phyloP scores from a whole-genome alignment of 1,140 invertebrate genomes.

The Drosophila insularis region DNA sequence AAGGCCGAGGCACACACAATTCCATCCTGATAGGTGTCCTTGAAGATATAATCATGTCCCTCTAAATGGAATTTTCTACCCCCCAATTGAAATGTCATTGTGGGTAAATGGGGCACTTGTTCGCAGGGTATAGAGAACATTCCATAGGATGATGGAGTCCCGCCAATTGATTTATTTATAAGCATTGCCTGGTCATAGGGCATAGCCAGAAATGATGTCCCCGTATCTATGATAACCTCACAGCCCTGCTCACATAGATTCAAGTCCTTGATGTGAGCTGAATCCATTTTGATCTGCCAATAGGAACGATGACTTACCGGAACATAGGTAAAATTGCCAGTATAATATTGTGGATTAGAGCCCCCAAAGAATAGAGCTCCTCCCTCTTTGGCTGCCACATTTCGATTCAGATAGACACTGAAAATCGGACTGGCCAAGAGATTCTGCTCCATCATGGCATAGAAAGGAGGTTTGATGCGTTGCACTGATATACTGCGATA shows the following conservation, averaged over 20 bases:
- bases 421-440: slow-evolving; percentile 91
- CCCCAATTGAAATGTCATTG: slow-evolving; percentile 58
- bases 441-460: slow-evolving; percentile 95
- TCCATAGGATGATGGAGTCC: slow-evolving; percentile 52
- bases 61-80: slow-evolving; percentile 52
- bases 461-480: slow-evolving; percentile 94
- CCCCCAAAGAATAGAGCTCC: slow-evolving; percentile 76
- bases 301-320: slow-evolving; percentile 64
- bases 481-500: slow-evolving; percentile 95
- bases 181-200: slow-evolving; percentile 82
- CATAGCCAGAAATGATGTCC: slow-evolving; percentile 89
- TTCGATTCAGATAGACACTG: slow-evolving; percentile 92
- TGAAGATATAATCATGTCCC: slow-evolving; percentile 63
- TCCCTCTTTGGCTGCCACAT: slow-evolving; percentile 84
- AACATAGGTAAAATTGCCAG: slow-evolving; percentile 74
- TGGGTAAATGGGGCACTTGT: slow-evolving; percentile 42
- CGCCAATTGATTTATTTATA: slow-evolving; percentile 64
- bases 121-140: slow-evolving; percentile 58
- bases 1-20: slow-evolving; percentile 58
- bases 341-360: slow-evolving; percentile 58
- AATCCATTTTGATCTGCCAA: slow-evolving; percentile 76
- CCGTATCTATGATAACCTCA: slow-evolving; percentile 90
- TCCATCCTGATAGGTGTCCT: slow-evolving; percentile 43
- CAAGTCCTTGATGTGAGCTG: slow-evolving; percentile 48
- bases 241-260: slow-evolving; percentile 83